phyloP scores from a whole-genome alignment of 2,797 vertebrate genomes.

The Yasuhikotakia modesta region DNA sequence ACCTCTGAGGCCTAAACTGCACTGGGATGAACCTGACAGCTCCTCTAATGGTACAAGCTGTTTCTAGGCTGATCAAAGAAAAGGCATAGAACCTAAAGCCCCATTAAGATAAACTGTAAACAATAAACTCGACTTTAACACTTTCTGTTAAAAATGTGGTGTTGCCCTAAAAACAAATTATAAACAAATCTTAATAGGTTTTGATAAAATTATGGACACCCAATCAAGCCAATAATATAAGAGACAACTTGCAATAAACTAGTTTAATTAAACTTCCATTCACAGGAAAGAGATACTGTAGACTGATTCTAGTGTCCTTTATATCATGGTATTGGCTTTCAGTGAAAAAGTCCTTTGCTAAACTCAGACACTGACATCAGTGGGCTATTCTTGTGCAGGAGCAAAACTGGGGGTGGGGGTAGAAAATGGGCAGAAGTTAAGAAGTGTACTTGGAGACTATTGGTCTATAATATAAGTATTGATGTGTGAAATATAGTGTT shows the following conservation, averaged over 20 bases:
- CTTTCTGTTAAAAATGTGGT: no score
- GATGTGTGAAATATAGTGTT: conserved; percentile 43
- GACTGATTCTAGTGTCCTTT: not conserved
- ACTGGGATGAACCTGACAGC: conserved; percentile 23
- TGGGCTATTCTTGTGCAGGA: conserved; percentile 13
- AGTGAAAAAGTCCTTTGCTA: not conserved
- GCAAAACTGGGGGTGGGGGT: not conserved
- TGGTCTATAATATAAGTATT: no score
- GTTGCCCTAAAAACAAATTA: no score
- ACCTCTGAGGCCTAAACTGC: conserved; percentile 11
- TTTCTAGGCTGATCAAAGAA: conserved; percentile 20
- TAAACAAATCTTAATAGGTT: no score
- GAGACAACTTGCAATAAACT: conserved; percentile 1
- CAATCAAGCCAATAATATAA: not conserved
- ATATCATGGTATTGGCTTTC: conserved; percentile 39
- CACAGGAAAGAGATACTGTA: conserved; percentile 7
- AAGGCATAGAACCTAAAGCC: not conserved
- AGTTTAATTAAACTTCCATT: conserved; percentile 5
- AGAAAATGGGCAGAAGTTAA: conserved; percentile 25
- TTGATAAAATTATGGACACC: no score
- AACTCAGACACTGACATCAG: conserved; percentile 22
- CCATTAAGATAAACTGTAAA: conserved; percentile 28
- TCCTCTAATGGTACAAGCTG: not conserved
- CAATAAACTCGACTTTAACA: no score
- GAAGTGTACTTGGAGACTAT: conserved; percentile 29